These are phyloP conservation scores for Drosophila melanosoma DNA, from an alignment of 2,888 invertebrate genomes.

Conservation along the genomic window DNA sequence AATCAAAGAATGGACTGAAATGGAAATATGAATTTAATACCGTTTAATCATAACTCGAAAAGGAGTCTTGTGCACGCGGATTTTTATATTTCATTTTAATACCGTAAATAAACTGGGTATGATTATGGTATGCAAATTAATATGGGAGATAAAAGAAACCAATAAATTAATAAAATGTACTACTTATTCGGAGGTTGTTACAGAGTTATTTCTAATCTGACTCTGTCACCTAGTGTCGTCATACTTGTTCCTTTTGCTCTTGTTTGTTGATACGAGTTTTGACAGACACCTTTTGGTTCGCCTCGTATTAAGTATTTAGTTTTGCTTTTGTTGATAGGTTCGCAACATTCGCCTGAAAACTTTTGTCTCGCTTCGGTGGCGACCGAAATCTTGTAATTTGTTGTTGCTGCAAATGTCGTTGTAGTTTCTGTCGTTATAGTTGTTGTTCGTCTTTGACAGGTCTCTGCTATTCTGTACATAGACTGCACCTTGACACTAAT, in stretches of 20 bases:
- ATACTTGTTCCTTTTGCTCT: slow-evolving; percentile 41
- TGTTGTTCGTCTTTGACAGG: slow-evolving; percentile 37
- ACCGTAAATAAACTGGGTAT: background rate
- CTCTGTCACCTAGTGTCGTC: background rate
- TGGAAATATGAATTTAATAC: background rate
- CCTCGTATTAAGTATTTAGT: slow-evolving; percentile 41
- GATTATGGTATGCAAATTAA: background rate
- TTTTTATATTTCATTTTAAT: background rate
- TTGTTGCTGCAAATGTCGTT: slow-evolving; percentile 21
- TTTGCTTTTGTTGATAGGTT: slow-evolving; percentile 38
- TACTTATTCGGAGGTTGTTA: background rate
- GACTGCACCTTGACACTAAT: slow-evolving; percentile 80
- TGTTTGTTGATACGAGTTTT: slow-evolving; percentile 48
- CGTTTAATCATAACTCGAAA: background rate
- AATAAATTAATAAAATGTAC: background rate
- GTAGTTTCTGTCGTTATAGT: slow-evolving; percentile 30
- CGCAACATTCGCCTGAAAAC: slow-evolving; percentile 30
- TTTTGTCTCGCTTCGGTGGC: slow-evolving; percentile 44
- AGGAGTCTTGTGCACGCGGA: background rate
- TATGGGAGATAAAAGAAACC: background rate
- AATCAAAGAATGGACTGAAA: background rate
- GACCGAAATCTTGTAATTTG: slow-evolving; percentile 39
- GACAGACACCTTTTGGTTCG: slow-evolving; percentile 60
- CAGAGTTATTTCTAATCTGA: background rate
- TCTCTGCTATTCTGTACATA: slow-evolving; percentile 50